Evolutionary conservation across 2,113 vertebrate species (phyloP).

Genomic region (Phyllopteryx taeniolatus): DNA sequence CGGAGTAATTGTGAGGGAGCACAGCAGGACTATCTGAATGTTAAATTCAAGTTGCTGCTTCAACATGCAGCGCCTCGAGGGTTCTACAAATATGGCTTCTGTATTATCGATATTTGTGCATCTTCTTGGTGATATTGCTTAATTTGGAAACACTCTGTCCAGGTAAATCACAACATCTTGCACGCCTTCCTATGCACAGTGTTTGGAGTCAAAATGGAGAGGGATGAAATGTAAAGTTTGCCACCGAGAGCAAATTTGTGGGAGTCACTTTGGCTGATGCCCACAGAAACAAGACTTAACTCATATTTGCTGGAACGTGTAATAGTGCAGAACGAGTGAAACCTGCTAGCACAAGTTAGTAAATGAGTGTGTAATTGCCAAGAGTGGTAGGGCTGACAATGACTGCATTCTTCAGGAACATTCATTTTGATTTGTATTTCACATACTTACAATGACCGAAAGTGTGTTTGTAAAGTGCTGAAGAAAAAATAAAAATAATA

Average conservation of each 20-base stretch:
- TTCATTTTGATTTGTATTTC: conserved; percentile 17
- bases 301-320: conserved; percentile 18
- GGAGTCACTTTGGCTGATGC: conserved; percentile 8
- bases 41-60: conserved; percentile 23
- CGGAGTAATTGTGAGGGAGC: conserved; percentile 13
- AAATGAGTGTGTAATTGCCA: conserved; percentile 31
- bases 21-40: conserved; percentile 1
- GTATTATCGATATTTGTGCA: too few relatives aligned
- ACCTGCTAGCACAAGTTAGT: conserved; percentile 56
- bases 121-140: background rate
- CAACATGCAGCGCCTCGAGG: conserved; percentile 18
- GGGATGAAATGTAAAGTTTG: background rate
- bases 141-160: background rate
- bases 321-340: conserved; percentile 27
- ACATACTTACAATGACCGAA: background rate
- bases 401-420: conserved; percentile 34
- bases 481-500: background rate
- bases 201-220: background rate
- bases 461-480: background rate
- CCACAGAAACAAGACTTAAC: conserved; percentile 1
- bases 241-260: background rate
- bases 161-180: background rate
- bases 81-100: background rate
- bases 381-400: conserved; percentile 17
- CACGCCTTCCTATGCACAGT: too few relatives aligned